Evolutionary conservation across 2,113 vertebrate genomes (phyloP), one percentile per base, ranked within the genome.

Genomic region (Nibea albiflora): DNA sequence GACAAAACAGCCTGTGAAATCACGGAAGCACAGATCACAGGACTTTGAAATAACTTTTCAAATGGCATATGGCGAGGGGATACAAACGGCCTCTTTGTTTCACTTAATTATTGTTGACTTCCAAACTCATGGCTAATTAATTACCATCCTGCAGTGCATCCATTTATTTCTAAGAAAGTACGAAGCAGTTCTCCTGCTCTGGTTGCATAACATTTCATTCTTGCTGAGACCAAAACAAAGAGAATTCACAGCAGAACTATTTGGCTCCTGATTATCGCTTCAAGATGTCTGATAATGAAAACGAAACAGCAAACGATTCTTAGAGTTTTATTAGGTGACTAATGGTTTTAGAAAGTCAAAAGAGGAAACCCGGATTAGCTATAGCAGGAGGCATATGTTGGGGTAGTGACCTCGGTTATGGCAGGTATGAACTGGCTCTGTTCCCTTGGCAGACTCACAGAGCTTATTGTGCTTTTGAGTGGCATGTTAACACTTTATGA

Each of bases 201-300:
- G 31, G 50, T 90, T 84, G 68, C 46, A 11, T 81, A 83, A 89
- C 63, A 24, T 16, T 80, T 28, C n/a, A 24, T 66, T 26, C 54
- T 39, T 24, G 8, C 72, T 84, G 65, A 24, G 73, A 85, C 66
- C 56, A 73, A 76, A 69, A 73, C 76, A 76, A 70, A 81, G 58
- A 24, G 49, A 57, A 73, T 63, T 54, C 66, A 79, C 83, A 39
- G 81, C 31, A 54, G 31, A 84, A 35, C 26, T 15, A 39, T 61
- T 83, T 28, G 42, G 66, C 72, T 61, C 35, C 62, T 44, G 46
- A 67, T 85, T 56, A 91, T 91, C 60, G 72, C 4, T 92, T 92
- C 84, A 92, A 92, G 80, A 89, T 86, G 78, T 86, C 47, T 64
- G 57, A 80, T 82, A 65, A 82, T 76, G 66, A 75, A 90, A 90